Conservation (phyloP, 2,888 invertebrate species). For the Tiliacea aurago region DNA sequence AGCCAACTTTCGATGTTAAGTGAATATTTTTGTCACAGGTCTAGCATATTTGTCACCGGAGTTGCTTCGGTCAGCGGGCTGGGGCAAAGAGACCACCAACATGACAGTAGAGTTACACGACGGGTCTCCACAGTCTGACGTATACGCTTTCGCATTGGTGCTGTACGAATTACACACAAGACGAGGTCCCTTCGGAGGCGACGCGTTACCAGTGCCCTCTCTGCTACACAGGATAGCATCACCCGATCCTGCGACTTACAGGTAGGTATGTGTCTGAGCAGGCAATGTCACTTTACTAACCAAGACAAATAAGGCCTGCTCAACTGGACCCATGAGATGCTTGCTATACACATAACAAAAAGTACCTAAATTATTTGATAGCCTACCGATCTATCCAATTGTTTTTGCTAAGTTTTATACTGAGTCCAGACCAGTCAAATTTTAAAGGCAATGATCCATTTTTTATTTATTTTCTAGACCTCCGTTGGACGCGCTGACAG, state of each 20-base stretch:
- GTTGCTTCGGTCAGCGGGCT: conserved; percentile 90
- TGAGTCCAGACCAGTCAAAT: background rate
- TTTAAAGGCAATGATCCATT: background rate
- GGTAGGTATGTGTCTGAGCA: conserved; percentile 89
- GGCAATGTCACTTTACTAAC: conserved; percentile 36
- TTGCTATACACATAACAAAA: conserved; percentile 13
- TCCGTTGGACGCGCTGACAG: conserved; percentile 94
- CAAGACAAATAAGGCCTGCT: conserved; percentile 35
- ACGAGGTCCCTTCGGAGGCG: conserved; percentile 95
- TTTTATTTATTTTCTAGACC: conserved; percentile 90
- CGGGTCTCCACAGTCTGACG: conserved; percentile 94
- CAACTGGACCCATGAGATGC: conserved; percentile 21
- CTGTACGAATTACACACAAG: conserved; percentile 97
- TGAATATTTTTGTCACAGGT: conserved; percentile 83
- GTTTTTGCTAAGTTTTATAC: background rate
- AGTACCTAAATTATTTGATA: background rate
- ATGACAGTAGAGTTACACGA: conserved; percentile 77
- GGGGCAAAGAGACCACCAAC: conserved; percentile 80
- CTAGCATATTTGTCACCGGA: conserved; percentile 96
- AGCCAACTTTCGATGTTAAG: background rate
- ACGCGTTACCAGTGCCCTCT: conserved; percentile 92
- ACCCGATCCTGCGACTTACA: conserved; percentile 88
- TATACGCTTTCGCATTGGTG: conserved; percentile 96
- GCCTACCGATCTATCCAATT: background rate
- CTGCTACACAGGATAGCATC: conserved; percentile 91